phyloP scores from a whole-genome alignment of 2,888 invertebrate species.

The Limnephilus rhombicus region DNA sequence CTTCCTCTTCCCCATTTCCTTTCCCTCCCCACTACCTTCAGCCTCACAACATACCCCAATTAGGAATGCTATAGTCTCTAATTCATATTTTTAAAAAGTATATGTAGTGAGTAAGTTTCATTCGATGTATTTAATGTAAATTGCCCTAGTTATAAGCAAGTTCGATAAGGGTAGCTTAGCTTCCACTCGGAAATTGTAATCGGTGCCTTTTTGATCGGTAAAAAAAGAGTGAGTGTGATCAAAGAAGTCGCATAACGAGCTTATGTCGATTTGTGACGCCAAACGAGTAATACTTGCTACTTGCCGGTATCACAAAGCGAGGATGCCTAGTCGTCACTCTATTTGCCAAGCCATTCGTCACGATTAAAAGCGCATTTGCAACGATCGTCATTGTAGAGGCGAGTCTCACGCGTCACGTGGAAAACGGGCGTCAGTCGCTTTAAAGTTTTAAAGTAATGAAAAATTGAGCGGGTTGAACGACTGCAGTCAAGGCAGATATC shows the following conservation, averaged over 20 bases:
- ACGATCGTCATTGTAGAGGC: background rate
- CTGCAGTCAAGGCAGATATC: slow-evolving; percentile 22
- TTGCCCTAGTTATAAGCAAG: background rate
- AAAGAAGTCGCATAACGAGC: background rate
- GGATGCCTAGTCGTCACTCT: background rate
- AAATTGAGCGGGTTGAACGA: slow-evolving; percentile 23
- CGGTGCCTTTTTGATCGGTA: background rate
- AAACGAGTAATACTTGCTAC: background rate
- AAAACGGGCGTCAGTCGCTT: slow-evolving; percentile 8
- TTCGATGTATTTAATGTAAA: background rate
- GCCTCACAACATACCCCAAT: too few relatives aligned
- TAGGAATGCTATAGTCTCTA: too few relatives aligned
- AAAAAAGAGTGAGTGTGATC: background rate
- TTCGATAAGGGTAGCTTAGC: background rate
- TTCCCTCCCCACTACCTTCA: too few relatives aligned
- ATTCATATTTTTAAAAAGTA: too few relatives aligned
- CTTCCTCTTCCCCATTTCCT: too few relatives aligned
- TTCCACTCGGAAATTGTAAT: background rate
- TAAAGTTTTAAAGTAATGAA: slow-evolving; percentile 29
- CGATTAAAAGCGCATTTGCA: slow-evolving; percentile 8
- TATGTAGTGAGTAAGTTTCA: too few relatives aligned
- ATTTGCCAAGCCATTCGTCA: slow-evolving; percentile 3
- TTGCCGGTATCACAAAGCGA: background rate
- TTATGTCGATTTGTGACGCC: background rate
- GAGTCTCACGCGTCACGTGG: slow-evolving; percentile 5